A percentile compares a stretch with the other conserved stretches of the same genome.
Evolutionary conservation across 2,797 vertebrate species (phyloP).

Genomic region (Gymnopithys bicolor): DNA sequence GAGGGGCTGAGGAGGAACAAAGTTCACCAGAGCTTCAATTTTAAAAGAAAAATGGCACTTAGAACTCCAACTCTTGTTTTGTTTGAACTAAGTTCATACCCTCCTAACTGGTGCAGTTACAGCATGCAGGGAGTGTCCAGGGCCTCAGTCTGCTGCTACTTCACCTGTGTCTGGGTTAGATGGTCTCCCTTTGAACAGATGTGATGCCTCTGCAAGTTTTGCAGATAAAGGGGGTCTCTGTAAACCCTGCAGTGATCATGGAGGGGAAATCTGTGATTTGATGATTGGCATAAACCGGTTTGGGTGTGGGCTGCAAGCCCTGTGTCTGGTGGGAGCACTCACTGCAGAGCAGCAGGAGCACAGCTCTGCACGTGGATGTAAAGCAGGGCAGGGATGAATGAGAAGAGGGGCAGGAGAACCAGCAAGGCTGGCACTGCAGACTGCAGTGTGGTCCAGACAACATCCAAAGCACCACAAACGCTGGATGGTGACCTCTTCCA

Average conservation of each 20-base stretch:
- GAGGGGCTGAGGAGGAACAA: background rate
- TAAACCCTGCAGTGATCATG: background rate
- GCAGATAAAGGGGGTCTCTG: background rate
- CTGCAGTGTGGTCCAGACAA: fast-evolving
- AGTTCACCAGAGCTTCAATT: background rate
- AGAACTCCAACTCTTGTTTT: background rate
- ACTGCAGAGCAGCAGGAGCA: background rate
- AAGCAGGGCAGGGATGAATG: background rate
- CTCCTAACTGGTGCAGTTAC: background rate
- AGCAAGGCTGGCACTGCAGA: background rate
- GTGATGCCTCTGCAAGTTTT: background rate
- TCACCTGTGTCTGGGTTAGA: background rate
- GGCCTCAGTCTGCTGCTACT: background rate
- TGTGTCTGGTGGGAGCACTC: fast-evolving
- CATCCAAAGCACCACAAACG: background rate
- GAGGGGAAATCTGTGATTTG: background rate
- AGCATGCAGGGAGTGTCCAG: background rate
- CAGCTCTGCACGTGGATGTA: fast-evolving
- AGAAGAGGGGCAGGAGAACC: background rate
- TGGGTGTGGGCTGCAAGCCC: background rate
- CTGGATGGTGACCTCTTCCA: background rate
- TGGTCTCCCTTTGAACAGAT: background rate
- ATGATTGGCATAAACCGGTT: fast-evolving
- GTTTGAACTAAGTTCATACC: background rate
- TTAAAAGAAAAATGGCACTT: background rate